Conservation (phyloP, 2,888 invertebrate species). For the Idaea dimidiata region DNA sequence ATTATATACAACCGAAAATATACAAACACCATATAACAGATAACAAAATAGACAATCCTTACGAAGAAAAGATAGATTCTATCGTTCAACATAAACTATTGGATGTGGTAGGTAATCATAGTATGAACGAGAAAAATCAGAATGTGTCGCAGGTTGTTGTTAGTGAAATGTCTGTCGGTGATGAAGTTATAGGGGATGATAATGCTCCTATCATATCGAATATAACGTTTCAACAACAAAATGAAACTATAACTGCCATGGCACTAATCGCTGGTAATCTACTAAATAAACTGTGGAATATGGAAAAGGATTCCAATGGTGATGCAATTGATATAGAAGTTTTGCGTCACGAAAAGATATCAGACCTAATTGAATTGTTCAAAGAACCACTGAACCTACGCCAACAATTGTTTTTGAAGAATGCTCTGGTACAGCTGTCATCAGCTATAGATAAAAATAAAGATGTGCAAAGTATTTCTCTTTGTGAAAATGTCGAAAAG, state of each 20-base stretch:
- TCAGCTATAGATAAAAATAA: conserved; percentile 52
- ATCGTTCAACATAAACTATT: conserved; percentile 40
- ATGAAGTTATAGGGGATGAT: conserved; percentile 59
- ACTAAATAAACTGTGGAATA: conserved; percentile 68
- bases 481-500: conserved; percentile 54
- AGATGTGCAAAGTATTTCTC: conserved; percentile 47
- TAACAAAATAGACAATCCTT: conserved; percentile 57
- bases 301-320: conserved; percentile 57
- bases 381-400: conserved; percentile 65
- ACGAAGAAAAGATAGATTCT: conserved; percentile 38
- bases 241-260: conserved; percentile 70
- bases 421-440: conserved; percentile 60
- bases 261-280: conserved; percentile 71
- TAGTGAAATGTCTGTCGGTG: conserved; percentile 59
- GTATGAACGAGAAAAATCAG: conserved; percentile 51
- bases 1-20: conserved; percentile 48
- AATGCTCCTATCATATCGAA: conserved; percentile 57
- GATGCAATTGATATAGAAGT: conserved; percentile 56
- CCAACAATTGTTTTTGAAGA: conserved; percentile 64
- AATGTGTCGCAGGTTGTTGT: conserved; percentile 65
- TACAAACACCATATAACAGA: conserved; percentile 50
- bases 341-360: conserved; percentile 63
- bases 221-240: conserved; percentile 70
- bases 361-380: conserved; percentile 63
- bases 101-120: conserved; percentile 48